Evolutionary conservation across 2,797 vertebrate species (phyloP), one percentile per base, ranked within the genome.

Genomic region (Eurystomus glaucurus): DNA sequence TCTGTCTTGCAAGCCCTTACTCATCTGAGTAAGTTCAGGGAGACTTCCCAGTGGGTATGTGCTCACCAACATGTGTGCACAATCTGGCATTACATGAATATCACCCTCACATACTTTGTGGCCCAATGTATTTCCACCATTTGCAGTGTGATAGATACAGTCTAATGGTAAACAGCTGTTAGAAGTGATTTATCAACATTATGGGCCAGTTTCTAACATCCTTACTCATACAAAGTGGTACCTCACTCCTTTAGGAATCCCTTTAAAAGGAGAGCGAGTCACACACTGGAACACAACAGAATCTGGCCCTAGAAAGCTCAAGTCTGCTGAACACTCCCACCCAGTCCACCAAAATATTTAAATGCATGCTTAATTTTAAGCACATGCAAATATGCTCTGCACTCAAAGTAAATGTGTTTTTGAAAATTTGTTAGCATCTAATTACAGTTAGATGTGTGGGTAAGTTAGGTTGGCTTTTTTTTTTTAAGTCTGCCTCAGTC

Each of bases 51-150:
- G 94, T 77, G 96, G 87, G 79, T 88, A 89, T 87, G 55, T 57
- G 70, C 55, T 95, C 83, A 14, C 90, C 88, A 90, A 96, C 96
- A 96, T 97, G 90, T 96, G 94, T 54, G 60, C 11, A 18, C 95
- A 97, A 95, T 97, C 97, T 97, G 97, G 94, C 92, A 95, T 85
- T 93, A 87, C 92, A 95, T 46, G 64, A 96, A 91, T 91, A 96
- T 95, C 90, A 94, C 83, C 58, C 95, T 90, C 85, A 65, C 90
- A 96, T 91, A 96, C 35, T 96, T 94, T 96, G 95, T 92, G 91
- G 94, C 68, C 85, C 88, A 90, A 60, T 79, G 72, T 86, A 89
- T 82, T 94, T 93, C 70, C 83, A 97, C 76, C 93, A 90, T 92
- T 96, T 96, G 91, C 76, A 93, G 88, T 87, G 85, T 95, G 92